phyloP scores from a whole-genome alignment of 2,113 vertebrate genomes.

The Dascyllus trimaculatus region DNA sequence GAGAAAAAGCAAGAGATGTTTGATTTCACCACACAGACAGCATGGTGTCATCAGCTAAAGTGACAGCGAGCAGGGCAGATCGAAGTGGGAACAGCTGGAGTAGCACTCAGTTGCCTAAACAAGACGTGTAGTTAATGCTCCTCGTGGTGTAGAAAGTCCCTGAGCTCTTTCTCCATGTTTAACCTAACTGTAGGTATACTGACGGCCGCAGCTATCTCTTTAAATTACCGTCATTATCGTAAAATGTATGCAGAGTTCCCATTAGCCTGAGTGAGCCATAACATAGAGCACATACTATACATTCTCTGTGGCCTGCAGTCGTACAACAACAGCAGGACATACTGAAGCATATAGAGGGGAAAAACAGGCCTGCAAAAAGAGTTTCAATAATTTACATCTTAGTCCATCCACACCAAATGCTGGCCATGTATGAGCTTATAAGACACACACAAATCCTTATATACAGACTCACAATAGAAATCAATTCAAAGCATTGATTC shows the following conservation, averaged over 20 bases:
- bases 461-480: no score
- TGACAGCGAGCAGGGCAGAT: slow-evolving; percentile 11
- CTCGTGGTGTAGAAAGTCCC: slow-evolving; percentile 3
- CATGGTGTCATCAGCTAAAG: slow-evolving; percentile 26
- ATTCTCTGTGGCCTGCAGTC: no score
- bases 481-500: no score
- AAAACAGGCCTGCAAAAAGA: no score
- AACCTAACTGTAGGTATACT: slow-evolving; percentile 9
- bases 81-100: slow-evolving; percentile 22
- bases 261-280: slow-evolving; percentile 36
- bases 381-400: no score
- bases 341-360: no score
- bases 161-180: slow-evolving; percentile 9
- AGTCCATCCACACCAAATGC: no score
- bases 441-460: no score
- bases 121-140: neutral
- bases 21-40: slow-evolving; percentile 19
- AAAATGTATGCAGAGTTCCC: slow-evolving; percentile 16
- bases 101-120: slow-evolving; percentile 22
- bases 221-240: slow-evolving; percentile 50
- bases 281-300: neutral
- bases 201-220: neutral
- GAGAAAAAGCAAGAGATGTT: slow-evolving; percentile 11
- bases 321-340: no score
- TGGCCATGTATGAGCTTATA: no score